phyloP scores from a whole-genome alignment of 2,797 vertebrate species.

The Mastacembelus armatus region DNA sequence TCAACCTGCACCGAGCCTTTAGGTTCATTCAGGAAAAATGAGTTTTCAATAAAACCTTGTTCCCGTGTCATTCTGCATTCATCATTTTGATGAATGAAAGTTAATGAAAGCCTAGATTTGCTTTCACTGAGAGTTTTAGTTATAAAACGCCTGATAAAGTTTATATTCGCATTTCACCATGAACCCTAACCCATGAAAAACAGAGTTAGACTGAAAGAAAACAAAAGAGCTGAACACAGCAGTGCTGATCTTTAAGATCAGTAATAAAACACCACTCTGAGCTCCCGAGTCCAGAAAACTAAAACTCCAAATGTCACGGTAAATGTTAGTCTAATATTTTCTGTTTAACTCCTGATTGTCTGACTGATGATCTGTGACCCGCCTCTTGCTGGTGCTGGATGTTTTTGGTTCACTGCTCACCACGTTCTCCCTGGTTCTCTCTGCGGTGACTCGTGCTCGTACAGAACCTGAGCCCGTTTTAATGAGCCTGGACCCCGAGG shows the following conservation, averaged over 20 bases:
- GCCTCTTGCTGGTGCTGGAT: not conserved
- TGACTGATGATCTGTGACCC: conserved; percentile 10
- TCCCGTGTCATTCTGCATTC: no score
- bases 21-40: not conserved
- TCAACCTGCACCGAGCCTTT: no score
- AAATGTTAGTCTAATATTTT: conserved; percentile 13
- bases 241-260: not conserved
- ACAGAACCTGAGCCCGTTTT: conserved; percentile 28
- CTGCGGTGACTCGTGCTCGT: conserved; percentile 30
- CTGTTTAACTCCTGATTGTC: conserved; percentile 12
- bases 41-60: no score
- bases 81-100: no score
- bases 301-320: not conserved
- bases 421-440: not conserved
- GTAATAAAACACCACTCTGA: not conserved
- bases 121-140: no score
- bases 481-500: conserved; percentile 52
- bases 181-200: no score
- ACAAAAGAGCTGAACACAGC: no score
- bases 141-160: not conserved
- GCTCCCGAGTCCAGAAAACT: not conserved
- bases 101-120: no score
- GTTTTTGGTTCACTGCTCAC: conserved; percentile 10
- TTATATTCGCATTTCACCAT: no score
- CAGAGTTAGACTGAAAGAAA: no score